Conservation (phyloP, 2,797 vertebrate genomes). For the Pseudochirops cupreus region DNA sequence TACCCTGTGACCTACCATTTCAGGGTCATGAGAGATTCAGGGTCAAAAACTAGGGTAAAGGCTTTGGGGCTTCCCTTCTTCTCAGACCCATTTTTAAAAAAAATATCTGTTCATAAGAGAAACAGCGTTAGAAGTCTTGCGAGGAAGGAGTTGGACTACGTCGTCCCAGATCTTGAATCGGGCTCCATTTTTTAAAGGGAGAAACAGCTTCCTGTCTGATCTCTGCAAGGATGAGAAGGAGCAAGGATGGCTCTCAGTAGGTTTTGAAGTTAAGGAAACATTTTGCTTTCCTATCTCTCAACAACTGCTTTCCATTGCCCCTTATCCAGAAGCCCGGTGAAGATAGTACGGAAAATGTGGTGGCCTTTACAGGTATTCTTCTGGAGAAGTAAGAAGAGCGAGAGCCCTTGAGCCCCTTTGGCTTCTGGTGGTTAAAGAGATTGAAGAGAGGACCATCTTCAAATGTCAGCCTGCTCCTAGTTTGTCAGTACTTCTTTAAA, state of each 20-base stretch:
- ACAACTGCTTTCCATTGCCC: not conserved
- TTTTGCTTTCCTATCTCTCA: not conserved
- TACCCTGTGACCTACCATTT: not conserved
- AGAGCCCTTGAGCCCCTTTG: not conserved
- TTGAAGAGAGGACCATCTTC: not conserved
- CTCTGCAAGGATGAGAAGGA: not conserved
- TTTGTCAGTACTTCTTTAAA: not conserved
- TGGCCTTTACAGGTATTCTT: not conserved
- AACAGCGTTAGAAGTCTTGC: not conserved
- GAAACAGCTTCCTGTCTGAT: not conserved
- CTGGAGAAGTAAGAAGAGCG: not conserved
- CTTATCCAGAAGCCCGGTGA: not conserved
- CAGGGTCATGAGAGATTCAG: not conserved
- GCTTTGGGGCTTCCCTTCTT: not conserved
- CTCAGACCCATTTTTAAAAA: not conserved
- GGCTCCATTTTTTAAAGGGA: not conserved
- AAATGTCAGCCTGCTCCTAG: not conserved
- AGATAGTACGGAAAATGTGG: not conserved
- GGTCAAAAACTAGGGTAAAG: not conserved
- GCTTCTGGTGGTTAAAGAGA: not conserved
- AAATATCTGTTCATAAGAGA: not conserved
- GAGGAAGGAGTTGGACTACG: not conserved
- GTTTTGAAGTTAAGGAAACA: not conserved
- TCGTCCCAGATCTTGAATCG: not conserved
- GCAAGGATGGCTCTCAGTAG: not conserved